Base-by-base conservation (phyloP, 2,797 vertebrate species). In the Gastrophryne carolinensis region DNA sequence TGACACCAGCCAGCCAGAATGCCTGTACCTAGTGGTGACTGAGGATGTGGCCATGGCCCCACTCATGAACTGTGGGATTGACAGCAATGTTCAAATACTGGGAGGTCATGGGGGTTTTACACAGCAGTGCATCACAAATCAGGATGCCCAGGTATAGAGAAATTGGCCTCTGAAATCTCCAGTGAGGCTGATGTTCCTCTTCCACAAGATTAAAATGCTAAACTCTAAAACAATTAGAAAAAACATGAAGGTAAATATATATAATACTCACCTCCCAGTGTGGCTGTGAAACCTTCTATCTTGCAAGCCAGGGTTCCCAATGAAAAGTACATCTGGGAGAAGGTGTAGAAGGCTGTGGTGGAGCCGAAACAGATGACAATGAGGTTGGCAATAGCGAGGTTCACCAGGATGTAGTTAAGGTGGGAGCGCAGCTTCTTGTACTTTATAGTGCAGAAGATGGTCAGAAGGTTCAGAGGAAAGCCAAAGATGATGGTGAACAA, bases 361-460 rank as follows among this genome's bases (percentile, higher is more conserved):
- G 90, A 93, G 37, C 91, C 91, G 2, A 91, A 71, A 3, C 32
- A 15, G 63, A 90, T 54, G 0, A 93, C 90, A 0, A 92, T 23
- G 19, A 93, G 85, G 83, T 93, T 92, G 29, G 91, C 68, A 7
- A 89, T n/a, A 0, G 92, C 86, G 84, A 93, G 52, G 85, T 93
- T 93, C 26, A 93, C 87, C 73, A 93, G 84, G 86, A 93, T 93
- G 87, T 92, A 93, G 89, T 92, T 93, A 56, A 94, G 89, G 60
- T 92, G 91, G 12, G 90, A 91, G 7, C 89, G 80, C 2, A 93
- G 87, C 84, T 93, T 94, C 86, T 92, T 93, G 82, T 87, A 89
- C 61, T 88, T 81, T 80, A 82, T 23, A 15, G 92, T 91, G 80
- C 91, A 92, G 23, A 79, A 67, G 3, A 94, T 69, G 47, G 92